Evolutionary conservation across 2,797 vertebrate genomes (phyloP).

Genomic region (Gobio occitaniae): DNA sequence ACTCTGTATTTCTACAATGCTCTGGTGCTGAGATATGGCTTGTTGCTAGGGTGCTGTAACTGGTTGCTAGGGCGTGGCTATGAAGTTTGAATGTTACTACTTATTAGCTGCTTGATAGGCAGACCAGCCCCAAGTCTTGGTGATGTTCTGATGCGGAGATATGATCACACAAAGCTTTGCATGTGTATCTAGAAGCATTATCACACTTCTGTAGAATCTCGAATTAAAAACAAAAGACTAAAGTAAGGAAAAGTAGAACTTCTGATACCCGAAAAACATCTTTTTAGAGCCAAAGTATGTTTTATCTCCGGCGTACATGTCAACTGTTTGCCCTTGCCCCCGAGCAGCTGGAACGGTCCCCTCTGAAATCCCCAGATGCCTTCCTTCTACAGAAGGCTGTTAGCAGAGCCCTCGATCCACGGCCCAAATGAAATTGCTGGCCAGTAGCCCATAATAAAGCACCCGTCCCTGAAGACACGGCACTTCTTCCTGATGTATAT

Average conservation of each 20-base stretch:
- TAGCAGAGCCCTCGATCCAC: slow-evolving; percentile 36
- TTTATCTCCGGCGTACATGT: slow-evolving; percentile 43
- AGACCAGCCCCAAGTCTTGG: too few relatives aligned
- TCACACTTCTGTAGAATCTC: too few relatives aligned
- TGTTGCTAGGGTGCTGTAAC: too few relatives aligned
- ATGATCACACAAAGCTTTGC: too few relatives aligned
- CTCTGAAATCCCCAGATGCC: slow-evolving; percentile 63
- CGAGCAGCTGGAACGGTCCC: slow-evolving; percentile 53
- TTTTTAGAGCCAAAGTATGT: neutral
- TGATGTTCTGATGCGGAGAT: too few relatives aligned
- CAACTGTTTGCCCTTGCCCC: slow-evolving; percentile 32
- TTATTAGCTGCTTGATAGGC: too few relatives aligned
- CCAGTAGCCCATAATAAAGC: slow-evolving; percentile 58
- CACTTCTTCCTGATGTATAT: slow-evolving; percentile 19
- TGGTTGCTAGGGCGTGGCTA: too few relatives aligned
- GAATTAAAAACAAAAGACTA: slow-evolving; percentile 58
- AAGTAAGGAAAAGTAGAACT: slow-evolving; percentile 54
- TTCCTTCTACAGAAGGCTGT: slow-evolving; percentile 41
- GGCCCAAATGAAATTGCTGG: slow-evolving; percentile 56
- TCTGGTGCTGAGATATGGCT: too few relatives aligned
- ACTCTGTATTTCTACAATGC: too few relatives aligned
- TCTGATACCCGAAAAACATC: neutral
- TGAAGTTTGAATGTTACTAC: too few relatives aligned
- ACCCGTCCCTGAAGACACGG: slow-evolving; percentile 40
- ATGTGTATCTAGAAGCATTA: neutral